phyloP scores from a whole-genome alignment of 2,888 invertebrate species.

The Crossocerus cetratus region DNA sequence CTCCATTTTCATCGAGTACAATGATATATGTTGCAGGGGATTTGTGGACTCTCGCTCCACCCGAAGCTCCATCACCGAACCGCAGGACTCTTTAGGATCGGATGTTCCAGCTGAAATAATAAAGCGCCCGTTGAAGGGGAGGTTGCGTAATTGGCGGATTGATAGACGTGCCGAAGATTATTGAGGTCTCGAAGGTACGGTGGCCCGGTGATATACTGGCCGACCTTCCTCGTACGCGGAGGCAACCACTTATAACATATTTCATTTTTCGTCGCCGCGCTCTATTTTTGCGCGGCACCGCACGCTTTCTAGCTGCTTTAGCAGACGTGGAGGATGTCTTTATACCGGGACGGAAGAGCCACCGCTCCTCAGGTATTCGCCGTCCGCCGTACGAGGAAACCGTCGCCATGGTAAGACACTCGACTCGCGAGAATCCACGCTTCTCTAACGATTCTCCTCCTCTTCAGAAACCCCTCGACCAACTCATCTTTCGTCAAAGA shows the following conservation, averaged over 20 bases:
- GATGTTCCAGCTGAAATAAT: not conserved
- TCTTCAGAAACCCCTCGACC: not conserved
- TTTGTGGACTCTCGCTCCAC: too few species aligned
- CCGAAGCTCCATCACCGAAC: too few species aligned
- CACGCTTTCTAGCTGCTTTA: conserved; percentile 75
- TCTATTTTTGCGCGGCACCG: conserved; percentile 71
- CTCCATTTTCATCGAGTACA: too few species aligned
- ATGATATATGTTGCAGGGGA: too few species aligned
- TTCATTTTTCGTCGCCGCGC: conserved; percentile 74
- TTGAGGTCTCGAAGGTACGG: not conserved
- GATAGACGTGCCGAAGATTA: not conserved
- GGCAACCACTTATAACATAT: conserved; percentile 74
- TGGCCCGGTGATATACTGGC: conserved; percentile 24
- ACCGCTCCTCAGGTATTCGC: conserved; percentile 72
- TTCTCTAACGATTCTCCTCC: not conserved
- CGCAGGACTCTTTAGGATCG: too few species aligned
- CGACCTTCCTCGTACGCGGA: conserved; percentile 47
- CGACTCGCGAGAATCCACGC: not conserved
- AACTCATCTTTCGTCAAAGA: not conserved
- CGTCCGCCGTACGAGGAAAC: conserved; percentile 68
- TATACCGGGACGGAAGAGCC: conserved; percentile 71
- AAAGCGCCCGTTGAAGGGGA: not conserved
- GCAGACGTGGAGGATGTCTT: conserved; percentile 67
- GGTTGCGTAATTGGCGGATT: not conserved
- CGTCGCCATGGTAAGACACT: conserved; percentile 72